These are phyloP conservation scores for Mus spretus DNA, from an alignment of 2,797 vertebrate species.

Conservation along the genomic window DNA sequence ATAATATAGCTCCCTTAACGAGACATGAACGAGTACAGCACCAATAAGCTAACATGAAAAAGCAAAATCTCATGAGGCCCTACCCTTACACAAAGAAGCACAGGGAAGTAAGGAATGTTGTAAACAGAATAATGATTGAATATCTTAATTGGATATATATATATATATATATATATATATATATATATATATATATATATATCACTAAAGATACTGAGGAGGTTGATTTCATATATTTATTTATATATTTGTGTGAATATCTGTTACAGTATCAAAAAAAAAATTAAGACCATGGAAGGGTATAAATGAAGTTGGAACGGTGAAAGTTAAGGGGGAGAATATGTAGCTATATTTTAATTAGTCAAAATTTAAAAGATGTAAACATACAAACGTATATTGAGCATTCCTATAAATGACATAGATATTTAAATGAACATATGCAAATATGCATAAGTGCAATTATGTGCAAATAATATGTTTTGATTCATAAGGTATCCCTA, in stretches of 20 bases:
- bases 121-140: background rate
- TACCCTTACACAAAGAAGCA: background rate
- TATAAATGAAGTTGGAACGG: too few relatives aligned
- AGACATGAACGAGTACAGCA: background rate
- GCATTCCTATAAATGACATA: conserved; percentile 23
- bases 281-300: background rate
- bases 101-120: background rate
- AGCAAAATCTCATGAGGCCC: background rate
- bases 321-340: background rate
- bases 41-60: background rate
- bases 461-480: conserved; percentile 13
- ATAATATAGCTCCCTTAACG: background rate
- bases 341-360: background rate
- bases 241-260: background rate
- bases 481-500: background rate
- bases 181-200: too few relatives aligned
- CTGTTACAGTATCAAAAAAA: background rate
- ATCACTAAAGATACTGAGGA: background rate
- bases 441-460: background rate
- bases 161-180: too few relatives aligned
- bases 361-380: background rate
- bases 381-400: background rate
- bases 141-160: background rate
- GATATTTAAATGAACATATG: background rate
- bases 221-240: background rate